These are phyloP conservation scores for Dolomedes plantarius DNA, from an alignment of 2,888 invertebrate species.

Conservation along the genomic window DNA sequence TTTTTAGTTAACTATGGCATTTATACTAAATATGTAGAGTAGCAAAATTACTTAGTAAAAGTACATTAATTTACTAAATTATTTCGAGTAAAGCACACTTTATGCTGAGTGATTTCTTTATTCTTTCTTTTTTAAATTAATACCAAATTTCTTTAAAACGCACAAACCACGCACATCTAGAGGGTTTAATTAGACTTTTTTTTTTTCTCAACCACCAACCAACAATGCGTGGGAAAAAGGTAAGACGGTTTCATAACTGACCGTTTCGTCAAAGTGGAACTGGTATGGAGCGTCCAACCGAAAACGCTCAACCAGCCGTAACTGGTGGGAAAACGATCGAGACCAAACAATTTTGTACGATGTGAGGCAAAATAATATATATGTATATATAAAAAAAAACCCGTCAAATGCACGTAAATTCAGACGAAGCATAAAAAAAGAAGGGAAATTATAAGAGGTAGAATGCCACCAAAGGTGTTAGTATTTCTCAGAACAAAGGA, in stretches of 20 bases:
- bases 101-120: no score
- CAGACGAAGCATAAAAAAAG: constrained; percentile 6
- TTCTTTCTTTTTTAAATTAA: no score
- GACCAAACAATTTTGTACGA: constrained; percentile 32
- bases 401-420: not conserved
- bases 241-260: not conserved
- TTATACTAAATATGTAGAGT: no score
- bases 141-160: no score
- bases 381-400: constrained; percentile 3
- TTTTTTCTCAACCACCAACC: no score
- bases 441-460: not conserved
- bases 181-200: no score
- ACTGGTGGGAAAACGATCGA: constrained; percentile 41
- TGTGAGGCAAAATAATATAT: not conserved
- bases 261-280: not conserved
- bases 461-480: constrained; percentile 54
- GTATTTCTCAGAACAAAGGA: constrained; percentile 57
- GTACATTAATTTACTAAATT: no score
- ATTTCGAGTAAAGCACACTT: no score
- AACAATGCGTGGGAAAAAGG: not conserved
- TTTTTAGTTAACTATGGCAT: no score
- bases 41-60: no score
- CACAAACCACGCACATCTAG: no score
- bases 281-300: constrained; percentile 15
- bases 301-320: constrained; percentile 42